Evolutionary conservation across 2,888 invertebrate genomes (phyloP).

Genomic region (Limnephilus auricula): DNA sequence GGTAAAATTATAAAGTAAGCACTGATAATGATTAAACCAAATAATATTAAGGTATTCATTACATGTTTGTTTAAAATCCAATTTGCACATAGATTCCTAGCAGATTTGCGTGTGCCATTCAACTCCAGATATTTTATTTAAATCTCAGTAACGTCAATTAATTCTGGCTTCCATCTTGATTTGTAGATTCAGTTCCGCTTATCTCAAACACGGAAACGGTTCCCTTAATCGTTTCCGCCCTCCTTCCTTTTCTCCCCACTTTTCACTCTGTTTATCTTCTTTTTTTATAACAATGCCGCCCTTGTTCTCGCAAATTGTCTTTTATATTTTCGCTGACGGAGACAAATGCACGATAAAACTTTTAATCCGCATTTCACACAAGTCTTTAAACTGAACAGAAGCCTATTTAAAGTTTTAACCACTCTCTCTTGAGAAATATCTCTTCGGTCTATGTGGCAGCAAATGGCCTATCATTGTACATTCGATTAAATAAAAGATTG

Average conservation of each 20-base stretch:
- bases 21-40: neutral
- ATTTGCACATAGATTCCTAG: neutral
- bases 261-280: slow-evolving; percentile 38
- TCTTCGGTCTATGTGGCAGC: neutral
- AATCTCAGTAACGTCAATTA: slow-evolving; percentile 11
- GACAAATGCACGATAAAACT: slow-evolving; percentile 40
- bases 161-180: neutral
- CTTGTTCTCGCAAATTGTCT: slow-evolving; percentile 9
- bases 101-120: neutral
- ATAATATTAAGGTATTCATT: neutral
- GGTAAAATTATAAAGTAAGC: neutral
- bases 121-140: neutral
- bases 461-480: neutral
- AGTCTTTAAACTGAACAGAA: neutral
- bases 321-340: neutral
- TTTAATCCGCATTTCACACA: slow-evolving; percentile 4
- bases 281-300: slow-evolving; percentile 30
- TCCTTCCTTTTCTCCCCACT: slow-evolving; percentile 26
- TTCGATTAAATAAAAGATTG: neutral
- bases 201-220: slow-evolving; percentile 27
- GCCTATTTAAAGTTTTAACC: neutral
- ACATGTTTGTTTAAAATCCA: neutral
- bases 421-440: neutral
- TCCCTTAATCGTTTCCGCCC: slow-evolving; percentile 34
- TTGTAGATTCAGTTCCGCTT: slow-evolving; percentile 13